Base-by-base conservation (phyloP, 2,888 invertebrate genomes). In the Eilema depressum region DNA sequence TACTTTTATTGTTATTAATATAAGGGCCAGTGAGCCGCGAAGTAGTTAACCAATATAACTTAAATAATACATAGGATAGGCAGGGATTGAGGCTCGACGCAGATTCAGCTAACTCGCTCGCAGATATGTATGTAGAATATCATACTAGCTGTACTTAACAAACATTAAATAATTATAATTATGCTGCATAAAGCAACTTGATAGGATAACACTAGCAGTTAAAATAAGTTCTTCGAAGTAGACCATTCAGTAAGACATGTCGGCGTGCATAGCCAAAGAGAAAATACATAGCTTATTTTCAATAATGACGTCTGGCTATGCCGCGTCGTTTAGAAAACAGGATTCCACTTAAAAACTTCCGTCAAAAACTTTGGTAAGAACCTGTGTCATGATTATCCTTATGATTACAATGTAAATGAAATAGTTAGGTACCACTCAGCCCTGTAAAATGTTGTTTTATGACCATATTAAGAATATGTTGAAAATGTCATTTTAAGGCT, bases 1-100 rank as follows among this genome's bases (percentile, higher is more conserved):
- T 85, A 86, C 85, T 81, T 76, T 74, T 68, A 75, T 71, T 71
- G 70, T 72, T 66, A 70, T 64, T 65, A 75, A 68, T 69, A 63
- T 30, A 20, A 20, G 30, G 37, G 28, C 66, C 67, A 72, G 56
- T 59, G 65, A 77, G 28, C 4, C 17, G 23, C 56, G 28, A 57
- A 57, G 10, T 33, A 41, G 41, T 17, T 41, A 30, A 66, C 20
- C 20, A 30, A 66, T 57, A 57, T 25, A 66, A 20, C 14, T 41
- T 63, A 66, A 57, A 56, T 66, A 66, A 57, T 53, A n/a, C 28
- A 53, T 53, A 47, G 26, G 47, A 53, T 53, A 47, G 26, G 47
- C 53, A 28, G 30, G 30, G 64, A 14, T 23, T 37, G 33, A 12
- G 33, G 33, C 33, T 37, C 12, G 64, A 65, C n/a, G 53, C 53